Evolutionary conservation across 1,140 invertebrate genomes (phyloP).

Genomic region (Pseudomyrmex cubaensis): DNA sequence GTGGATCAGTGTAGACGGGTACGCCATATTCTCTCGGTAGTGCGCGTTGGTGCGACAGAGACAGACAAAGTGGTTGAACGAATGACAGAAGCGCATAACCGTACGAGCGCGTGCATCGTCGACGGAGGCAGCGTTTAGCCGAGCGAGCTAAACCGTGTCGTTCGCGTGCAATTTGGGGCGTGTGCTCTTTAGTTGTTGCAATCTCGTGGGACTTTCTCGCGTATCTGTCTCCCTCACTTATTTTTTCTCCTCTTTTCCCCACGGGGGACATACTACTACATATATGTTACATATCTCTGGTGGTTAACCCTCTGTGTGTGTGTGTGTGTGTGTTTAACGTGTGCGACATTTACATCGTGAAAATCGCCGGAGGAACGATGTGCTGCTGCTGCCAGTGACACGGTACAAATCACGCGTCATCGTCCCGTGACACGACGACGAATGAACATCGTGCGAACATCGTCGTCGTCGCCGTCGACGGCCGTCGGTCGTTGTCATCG

Average conservation of each 20-base stretch:
- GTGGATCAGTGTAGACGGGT: constrained; percentile 58
- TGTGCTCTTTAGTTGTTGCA: constrained; percentile 56
- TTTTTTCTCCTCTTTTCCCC: constrained; percentile 6
- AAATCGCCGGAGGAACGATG: constrained; percentile 24
- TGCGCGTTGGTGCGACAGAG: constrained; percentile 21
- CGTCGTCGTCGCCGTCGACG: not conserved
- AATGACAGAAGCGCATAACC: constrained; percentile 71
- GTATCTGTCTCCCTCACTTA: not conserved
- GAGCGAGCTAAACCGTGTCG: constrained; percentile 51
- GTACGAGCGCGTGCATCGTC: not conserved
- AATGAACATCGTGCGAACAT: not conserved
- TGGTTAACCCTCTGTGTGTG: not conserved
- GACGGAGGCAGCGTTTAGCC: constrained; percentile 25
- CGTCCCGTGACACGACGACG: constrained; percentile 64
- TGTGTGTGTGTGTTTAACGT: constrained; percentile 44
- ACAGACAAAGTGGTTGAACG: constrained; percentile 32
- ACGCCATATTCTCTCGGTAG: constrained; percentile 70
- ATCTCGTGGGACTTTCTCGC: constrained; percentile 8
- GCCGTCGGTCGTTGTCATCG: too few relatives aligned
- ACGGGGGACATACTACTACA: too few relatives aligned
- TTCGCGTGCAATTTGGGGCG: constrained; percentile 71
- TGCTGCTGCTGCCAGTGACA: constrained; percentile 18
- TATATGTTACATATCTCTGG: not conserved
- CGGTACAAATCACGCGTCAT: constrained; percentile 55
- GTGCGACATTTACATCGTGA: constrained; percentile 37